Base-by-base conservation (phyloP, 2,797 vertebrate species). In the Xenops minutus region DNA sequence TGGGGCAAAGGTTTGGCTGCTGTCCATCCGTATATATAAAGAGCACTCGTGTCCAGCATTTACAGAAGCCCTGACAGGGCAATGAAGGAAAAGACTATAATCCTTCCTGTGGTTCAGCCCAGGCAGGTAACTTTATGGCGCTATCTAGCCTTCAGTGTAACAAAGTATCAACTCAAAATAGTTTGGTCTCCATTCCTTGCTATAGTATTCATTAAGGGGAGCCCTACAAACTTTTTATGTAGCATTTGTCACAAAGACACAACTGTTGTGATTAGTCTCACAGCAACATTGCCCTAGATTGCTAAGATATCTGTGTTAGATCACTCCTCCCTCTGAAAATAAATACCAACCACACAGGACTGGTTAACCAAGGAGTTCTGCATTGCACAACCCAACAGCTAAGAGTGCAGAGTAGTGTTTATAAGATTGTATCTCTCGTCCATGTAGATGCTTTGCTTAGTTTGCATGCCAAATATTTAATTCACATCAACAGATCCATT, bases 381-480 rank as follows among this genome's bases (percentile, higher is more conserved):
- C 46, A 22, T 88, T 93, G 89, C 89, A 86, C 89, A 95, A 81
- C 48, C n/a, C 74, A 72, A 43, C 79, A 80, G 43, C 62, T 66
- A n/a, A 21, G 16, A 72, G 23, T 10, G 37, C 59, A 41, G 49
- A 51, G 34, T 10, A 64, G 72, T 46, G 18, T 75, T 88, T 37
- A 12, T n/a, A 63, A 85, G 87, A 93, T 81, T 11, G 0, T 64
- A 59, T 78, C 92, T 80, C 64, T 71, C 61, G 39, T 32, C 69
- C 15, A 41, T 37, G 69, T 51, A 76, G 62, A 89, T 66, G 58
- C 30, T 72, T n/a, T 37, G 63, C 63, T 54, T 71, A 6, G 0
- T 72, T 69, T 69, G 16, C 48, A 78, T 56, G 46, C 26, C 58
- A 88, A 87, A 80, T 77, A 69, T 0, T 76, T 14, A 71, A 8